Evolutionary conservation across 2,888 invertebrate species (phyloP).

Genomic region (Cetonia aurata): DNA sequence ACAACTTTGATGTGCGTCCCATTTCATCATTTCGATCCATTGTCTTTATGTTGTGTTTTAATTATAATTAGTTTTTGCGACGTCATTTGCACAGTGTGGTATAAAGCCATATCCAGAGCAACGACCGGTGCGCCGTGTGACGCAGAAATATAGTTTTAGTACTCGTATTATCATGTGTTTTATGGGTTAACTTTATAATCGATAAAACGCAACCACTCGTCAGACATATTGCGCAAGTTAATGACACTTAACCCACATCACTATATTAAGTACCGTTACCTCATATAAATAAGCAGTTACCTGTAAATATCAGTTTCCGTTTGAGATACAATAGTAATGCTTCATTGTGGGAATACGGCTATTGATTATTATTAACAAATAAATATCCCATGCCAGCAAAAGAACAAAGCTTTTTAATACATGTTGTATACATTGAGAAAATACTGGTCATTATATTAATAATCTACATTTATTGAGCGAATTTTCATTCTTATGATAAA

Average conservation of each 20-base stretch:
- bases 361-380: too few relatives aligned
- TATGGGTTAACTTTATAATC: conserved; percentile 19
- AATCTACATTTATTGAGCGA: too few relatives aligned
- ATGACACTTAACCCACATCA: conserved; percentile 8
- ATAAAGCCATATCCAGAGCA: conserved; percentile 13
- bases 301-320: conserved; percentile 12
- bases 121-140: neutral
- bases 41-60: conserved; percentile 33
- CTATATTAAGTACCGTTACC: conserved; percentile 5
- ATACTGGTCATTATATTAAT: too few relatives aligned
- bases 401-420: too few relatives aligned
- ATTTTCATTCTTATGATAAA: too few relatives aligned
- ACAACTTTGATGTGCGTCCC: neutral
- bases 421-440: too few relatives aligned
- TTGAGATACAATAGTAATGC: neutral
- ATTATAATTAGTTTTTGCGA: conserved; percentile 25
- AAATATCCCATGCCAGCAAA: too few relatives aligned
- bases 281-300: conserved; percentile 11
- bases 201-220: conserved; percentile 11
- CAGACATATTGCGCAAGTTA: conserved; percentile 12
- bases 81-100: neutral
- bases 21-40: conserved; percentile 27
- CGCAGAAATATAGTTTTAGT: neutral
- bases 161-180: conserved; percentile 20
- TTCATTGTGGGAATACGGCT: neutral